These are phyloP conservation scores for Drosophila leonis DNA, from an alignment of 2,888 invertebrate species.

Conservation along the genomic window DNA sequence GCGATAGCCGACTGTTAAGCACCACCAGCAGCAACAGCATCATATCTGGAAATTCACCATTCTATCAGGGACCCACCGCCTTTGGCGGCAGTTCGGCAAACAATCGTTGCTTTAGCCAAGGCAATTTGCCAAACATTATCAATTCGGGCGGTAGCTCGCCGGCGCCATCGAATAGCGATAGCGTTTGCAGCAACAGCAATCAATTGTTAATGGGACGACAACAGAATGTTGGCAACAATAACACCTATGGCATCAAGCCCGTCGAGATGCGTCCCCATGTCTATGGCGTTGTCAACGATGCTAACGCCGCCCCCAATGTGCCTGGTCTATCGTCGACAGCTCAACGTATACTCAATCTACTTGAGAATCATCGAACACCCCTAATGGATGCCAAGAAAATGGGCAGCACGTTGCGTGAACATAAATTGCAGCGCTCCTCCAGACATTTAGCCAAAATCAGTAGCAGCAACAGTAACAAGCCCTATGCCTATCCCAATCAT, in stretches of 20 bases:
- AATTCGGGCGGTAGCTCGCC: slow-evolving; percentile 61
- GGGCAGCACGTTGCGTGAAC: slow-evolving; percentile 85
- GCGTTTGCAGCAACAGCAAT: slow-evolving; percentile 17
- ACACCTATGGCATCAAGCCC: slow-evolving; percentile 34
- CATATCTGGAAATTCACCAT: slow-evolving; percentile 86
- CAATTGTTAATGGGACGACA: not conserved
- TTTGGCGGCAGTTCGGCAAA: slow-evolving; percentile 91
- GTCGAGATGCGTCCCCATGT: slow-evolving; percentile 46
- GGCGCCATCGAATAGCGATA: slow-evolving; percentile 70
- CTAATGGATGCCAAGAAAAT: slow-evolving; percentile 92
- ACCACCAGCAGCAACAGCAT: slow-evolving; percentile 44
- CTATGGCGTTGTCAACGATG: not conserved
- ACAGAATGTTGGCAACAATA: slow-evolving; percentile 17
- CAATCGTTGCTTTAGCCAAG: slow-evolving; percentile 78
- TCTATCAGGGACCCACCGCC: slow-evolving; percentile 91
- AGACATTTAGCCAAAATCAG: not conserved
- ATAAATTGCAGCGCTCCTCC: slow-evolving; percentile 59
- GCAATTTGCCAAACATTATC: slow-evolving; percentile 69
- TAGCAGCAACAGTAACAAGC: slow-evolving; percentile 21
- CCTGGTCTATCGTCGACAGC: slow-evolving; percentile 87
- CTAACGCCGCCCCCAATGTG: not conserved
- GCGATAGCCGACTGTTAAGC: slow-evolving; percentile 83
- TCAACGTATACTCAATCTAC: slow-evolving; percentile 91
- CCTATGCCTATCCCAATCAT: slow-evolving; percentile 51
- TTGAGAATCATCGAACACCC: slow-evolving; percentile 94